Conservation (phyloP, 2,888 invertebrate genomes). For the Perdita meconis region DNA sequence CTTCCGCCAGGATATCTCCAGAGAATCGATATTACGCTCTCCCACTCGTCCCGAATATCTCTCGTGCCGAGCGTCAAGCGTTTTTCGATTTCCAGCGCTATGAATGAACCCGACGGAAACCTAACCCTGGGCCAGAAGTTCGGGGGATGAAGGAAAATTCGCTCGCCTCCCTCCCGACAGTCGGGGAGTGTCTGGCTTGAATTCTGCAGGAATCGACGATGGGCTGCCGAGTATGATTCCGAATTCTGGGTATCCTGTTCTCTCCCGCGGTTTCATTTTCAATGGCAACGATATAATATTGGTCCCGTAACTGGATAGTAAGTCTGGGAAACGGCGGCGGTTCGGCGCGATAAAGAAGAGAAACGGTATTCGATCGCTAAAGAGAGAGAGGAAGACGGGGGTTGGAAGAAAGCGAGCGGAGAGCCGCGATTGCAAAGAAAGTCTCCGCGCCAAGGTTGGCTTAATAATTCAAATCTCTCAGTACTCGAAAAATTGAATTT, state of each 20-base stretch:
- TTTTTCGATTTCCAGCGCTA: constrained; percentile 55
- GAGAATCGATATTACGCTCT: constrained; percentile 45
- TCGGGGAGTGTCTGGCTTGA: constrained; percentile 41
- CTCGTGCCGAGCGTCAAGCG: constrained; percentile 33
- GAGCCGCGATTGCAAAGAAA: constrained; percentile 70
- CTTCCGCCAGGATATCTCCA: constrained; percentile 46
- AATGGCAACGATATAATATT: constrained; percentile 50
- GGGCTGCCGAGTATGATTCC: constrained; percentile 26
- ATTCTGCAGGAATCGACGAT: constrained; percentile 44
- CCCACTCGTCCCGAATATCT: constrained; percentile 28
- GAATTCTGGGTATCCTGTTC: constrained; percentile 13
- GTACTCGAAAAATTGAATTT: constrained; percentile 85
- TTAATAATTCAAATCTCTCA: constrained; percentile 84
- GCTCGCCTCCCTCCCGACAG: constrained; percentile 39
- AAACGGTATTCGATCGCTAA: not conserved
- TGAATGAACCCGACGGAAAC: constrained; percentile 44
- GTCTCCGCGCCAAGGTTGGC: constrained; percentile 73
- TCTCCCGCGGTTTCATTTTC: constrained; percentile 40
- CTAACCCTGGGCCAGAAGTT: constrained; percentile 31
- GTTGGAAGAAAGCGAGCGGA: constrained; percentile 27
- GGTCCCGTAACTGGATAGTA: constrained; percentile 38
- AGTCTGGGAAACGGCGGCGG: constrained; percentile 8
- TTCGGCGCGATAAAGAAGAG: not conserved
- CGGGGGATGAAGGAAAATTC: constrained; percentile 28
- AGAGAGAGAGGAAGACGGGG: constrained; percentile 1